These are phyloP conservation scores for Trichoplusia ni DNA, from an alignment of 1,140 invertebrate species.

Conservation along the genomic window DNA sequence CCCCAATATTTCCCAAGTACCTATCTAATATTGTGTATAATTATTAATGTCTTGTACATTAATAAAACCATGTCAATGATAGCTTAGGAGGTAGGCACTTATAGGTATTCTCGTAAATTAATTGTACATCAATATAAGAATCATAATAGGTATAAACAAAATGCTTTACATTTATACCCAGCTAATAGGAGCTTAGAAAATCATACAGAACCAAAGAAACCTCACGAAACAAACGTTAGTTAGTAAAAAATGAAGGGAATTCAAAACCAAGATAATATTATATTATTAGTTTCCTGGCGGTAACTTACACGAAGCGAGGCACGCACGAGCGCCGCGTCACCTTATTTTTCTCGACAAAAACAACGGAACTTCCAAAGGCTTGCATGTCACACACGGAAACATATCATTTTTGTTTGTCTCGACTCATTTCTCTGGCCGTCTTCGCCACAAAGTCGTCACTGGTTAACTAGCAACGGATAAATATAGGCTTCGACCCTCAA, in stretches of 20 bases:
- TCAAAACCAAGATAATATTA: slow-evolving; percentile 40
- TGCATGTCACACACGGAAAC: slow-evolving; percentile 57
- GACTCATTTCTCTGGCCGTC: slow-evolving; percentile 62
- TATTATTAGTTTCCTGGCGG: slow-evolving; percentile 31
- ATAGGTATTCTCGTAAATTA: slow-evolving; percentile 19
- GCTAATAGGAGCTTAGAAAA: too few species aligned
- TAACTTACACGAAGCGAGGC: slow-evolving; percentile 34
- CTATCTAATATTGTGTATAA: slow-evolving; percentile 17
- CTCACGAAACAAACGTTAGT: background rate
- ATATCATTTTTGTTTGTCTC: slow-evolving; percentile 66
- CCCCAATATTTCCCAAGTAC: slow-evolving; percentile 16
- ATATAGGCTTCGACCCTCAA: slow-evolving; percentile 54
- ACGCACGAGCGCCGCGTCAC: slow-evolving; percentile 41
- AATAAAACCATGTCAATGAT: slow-evolving; percentile 30
- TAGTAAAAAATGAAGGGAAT: slow-evolving; percentile 18
- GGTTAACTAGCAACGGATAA: slow-evolving; percentile 65
- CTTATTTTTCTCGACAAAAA: slow-evolving; percentile 49
- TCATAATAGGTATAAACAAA: too few species aligned
- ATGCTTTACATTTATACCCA: too few species aligned
- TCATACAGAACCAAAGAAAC: slow-evolving; percentile 5
- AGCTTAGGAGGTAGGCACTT: too few species aligned
- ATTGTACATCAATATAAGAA: too few species aligned
- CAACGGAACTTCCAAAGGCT: slow-evolving; percentile 46
- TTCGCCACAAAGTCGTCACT: slow-evolving; percentile 62
- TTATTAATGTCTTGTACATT: slow-evolving; percentile 26